A percentile compares a stretch with the other conserved stretches of the same genome.
These are phyloP conservation scores for Drosophila insularis DNA, from an alignment of 1,140 invertebrate genomes.

Conservation along the genomic window DNA sequence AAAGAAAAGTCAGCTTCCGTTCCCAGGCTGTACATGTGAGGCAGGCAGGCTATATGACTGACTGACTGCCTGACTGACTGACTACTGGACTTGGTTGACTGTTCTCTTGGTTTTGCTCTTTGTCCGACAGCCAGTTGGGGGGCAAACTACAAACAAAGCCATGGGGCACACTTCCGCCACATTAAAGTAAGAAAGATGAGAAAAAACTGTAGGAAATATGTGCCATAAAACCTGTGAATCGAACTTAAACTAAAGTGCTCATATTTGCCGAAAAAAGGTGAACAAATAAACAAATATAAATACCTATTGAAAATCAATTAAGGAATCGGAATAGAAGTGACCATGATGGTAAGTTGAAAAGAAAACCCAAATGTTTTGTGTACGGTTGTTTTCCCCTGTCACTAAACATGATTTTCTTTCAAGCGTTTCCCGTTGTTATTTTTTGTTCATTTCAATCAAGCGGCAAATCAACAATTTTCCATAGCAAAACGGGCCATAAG, in stretches of 20 bases:
- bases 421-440: slow-evolving; percentile 11
- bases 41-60: slow-evolving; percentile 1
- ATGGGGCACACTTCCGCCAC: slow-evolving; percentile 71
- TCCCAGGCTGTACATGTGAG: slow-evolving; percentile 47
- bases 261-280: not conserved
- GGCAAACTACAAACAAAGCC: slow-evolving; percentile 33
- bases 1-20: slow-evolving; percentile 64
- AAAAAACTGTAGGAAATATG: slow-evolving; percentile 43
- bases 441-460: slow-evolving; percentile 65
- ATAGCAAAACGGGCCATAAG: slow-evolving; percentile 69
- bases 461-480: slow-evolving; percentile 81
- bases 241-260: not conserved
- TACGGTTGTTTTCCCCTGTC: slow-evolving; percentile 1
- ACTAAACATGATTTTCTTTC: slow-evolving; percentile 12
- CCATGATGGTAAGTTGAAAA: not conserved
- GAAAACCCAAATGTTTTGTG: not conserved
- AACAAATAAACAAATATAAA: too few species aligned
- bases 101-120: not conserved
- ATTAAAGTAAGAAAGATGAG: not conserved
- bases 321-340: not conserved
- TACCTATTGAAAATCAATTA: slow-evolving; percentile 5
- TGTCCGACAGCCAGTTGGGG: slow-evolving; percentile 28
- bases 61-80: not conserved
- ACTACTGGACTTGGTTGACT: slow-evolving; percentile 26
- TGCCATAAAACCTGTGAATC: slow-evolving; percentile 59